Percentiles rank a stretch among this genome's conserved stretches.
phyloP scores from a whole-genome alignment of 2,888 invertebrate genomes.

The Oeneis ivallda region DNA sequence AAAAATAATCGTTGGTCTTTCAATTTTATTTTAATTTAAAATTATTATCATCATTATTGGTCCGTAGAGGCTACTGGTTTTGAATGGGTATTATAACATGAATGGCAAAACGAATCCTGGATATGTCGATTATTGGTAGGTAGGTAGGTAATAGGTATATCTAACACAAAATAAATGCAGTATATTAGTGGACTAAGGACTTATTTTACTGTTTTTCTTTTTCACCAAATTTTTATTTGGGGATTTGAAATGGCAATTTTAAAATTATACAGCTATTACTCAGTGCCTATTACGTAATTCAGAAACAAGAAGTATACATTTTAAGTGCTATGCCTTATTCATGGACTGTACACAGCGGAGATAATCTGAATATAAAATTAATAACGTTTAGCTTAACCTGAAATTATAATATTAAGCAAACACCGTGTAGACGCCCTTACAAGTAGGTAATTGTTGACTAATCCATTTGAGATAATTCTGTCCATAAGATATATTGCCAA shows the following conservation, averaged over 20 bases:
- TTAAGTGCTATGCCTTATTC: slow-evolving; percentile 14
- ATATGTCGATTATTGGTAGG: too few species aligned
- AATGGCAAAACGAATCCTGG: too few species aligned
- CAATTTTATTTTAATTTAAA: slow-evolving; percentile 1
- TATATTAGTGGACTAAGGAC: too few species aligned
- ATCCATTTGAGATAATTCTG: slow-evolving; percentile 40
- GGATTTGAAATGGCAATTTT: neutral
- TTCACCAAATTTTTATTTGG: too few species aligned
- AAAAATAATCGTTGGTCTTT: slow-evolving; percentile 2
- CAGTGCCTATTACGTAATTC: slow-evolving; percentile 16
- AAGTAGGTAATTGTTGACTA: slow-evolving; percentile 39
- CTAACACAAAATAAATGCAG: too few species aligned
- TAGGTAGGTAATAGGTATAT: too few species aligned
- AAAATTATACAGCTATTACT: neutral
- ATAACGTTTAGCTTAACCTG: slow-evolving; percentile 20
- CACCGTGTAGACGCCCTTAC: slow-evolving; percentile 31
- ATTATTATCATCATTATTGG: neutral
- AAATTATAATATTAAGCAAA: slow-evolving; percentile 28
- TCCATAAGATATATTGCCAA: slow-evolving; percentile 35
- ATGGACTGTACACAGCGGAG: neutral
- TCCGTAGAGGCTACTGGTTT: neutral
- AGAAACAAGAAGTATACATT: neutral
- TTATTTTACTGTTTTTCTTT: too few species aligned
- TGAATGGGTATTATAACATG: neutral
- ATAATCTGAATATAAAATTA: slow-evolving; percentile 23